Base-by-base conservation (phyloP, 2,888 invertebrate genomes). In the Emesis castigata region DNA sequence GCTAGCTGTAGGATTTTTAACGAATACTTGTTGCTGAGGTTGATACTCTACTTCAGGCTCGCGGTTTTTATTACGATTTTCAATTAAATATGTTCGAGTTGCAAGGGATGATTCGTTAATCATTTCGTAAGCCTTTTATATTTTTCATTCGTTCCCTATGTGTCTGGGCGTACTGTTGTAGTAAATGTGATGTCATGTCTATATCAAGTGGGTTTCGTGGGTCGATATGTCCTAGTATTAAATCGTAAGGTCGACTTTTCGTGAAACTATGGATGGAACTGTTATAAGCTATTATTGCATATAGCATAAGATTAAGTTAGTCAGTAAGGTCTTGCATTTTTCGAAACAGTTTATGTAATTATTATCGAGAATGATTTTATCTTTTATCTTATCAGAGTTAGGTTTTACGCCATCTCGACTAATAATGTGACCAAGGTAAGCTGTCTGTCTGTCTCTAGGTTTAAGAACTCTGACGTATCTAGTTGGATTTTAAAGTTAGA, bases 361-460 rank as follows among this genome's bases (percentile, higher is more conserved):
- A 86, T 0, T 87, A 87, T 3, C 88, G 18, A 0, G 87, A 85
- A 22, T 77, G 87, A 9, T 86, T 85, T 71, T 78, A 0, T 4
- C 86, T 85, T 3, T 84, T 86, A 62, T 86, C 70, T 88, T 87
- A 26, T 87, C 79, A 0, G 85, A 83, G 20, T 88, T 87, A 0
- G 87, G 88, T 69, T 87, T 86, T 8, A 87, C 61, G 9, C 87
- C 87, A 0, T 87, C 83, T 9, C 16, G 77, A 62, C 62, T 62
- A 29, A 29, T 62, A 29, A 62, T 16, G 31, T 62, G 62, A 16
- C 62, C 62, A 29, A 62, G 14, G 31, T 29, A 62, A 29, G 26
- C n/a, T 6, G 62, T 62, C 16, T 62, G 29, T 4, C n/a, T 6
- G 62, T 62, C 16, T 62, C 62, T 4, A 62, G 62, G 26, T 62